phyloP scores from a whole-genome alignment of 2,113 vertebrate genomes.

The Falco punctatus region DNA sequence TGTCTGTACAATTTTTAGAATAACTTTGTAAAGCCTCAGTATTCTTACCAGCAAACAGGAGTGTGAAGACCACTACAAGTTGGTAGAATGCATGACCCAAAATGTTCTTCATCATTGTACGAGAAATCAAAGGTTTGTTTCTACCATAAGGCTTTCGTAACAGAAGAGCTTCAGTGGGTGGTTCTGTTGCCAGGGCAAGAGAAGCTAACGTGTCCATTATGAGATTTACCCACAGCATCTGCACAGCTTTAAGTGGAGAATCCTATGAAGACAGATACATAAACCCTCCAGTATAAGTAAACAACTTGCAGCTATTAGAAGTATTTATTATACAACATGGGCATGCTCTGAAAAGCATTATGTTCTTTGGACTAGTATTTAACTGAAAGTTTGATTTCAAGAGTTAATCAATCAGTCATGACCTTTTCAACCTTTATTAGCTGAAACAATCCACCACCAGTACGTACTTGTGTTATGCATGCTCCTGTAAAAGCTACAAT shows the following conservation, averaged over 20 bases:
- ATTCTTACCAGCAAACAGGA: slow-evolving; percentile 93
- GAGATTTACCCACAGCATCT: slow-evolving; percentile 99
- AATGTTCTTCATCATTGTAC: slow-evolving; percentile 99
- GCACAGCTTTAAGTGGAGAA: slow-evolving; percentile 96
- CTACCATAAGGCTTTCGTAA: slow-evolving; percentile 95
- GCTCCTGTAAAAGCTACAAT: slow-evolving; percentile 98
- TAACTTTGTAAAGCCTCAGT: neutral
- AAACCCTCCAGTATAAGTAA: slow-evolving; percentile 16
- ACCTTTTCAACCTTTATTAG: neutral
- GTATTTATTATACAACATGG: neutral
- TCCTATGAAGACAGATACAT: slow-evolving; percentile 82
- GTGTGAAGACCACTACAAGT: slow-evolving; percentile 91
- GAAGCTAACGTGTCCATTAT: slow-evolving; percentile 99
- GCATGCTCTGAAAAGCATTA: neutral
- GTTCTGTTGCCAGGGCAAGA: slow-evolving; percentile 96
- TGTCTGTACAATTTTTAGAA: neutral
- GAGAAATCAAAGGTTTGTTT: slow-evolving; percentile 98
- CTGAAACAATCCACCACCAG: neutral
- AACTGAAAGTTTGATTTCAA: neutral
- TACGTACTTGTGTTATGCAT: slow-evolving; percentile 97
- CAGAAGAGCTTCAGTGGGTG: slow-evolving; percentile 94
- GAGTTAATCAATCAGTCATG: neutral
- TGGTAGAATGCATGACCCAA: slow-evolving; percentile 96
- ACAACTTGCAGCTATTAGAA: slow-evolving; percentile 12
- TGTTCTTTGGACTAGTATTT: neutral